Evolutionary conservation across 2,797 vertebrate species (phyloP).

Genomic region (Smutsia temminckii): DNA sequence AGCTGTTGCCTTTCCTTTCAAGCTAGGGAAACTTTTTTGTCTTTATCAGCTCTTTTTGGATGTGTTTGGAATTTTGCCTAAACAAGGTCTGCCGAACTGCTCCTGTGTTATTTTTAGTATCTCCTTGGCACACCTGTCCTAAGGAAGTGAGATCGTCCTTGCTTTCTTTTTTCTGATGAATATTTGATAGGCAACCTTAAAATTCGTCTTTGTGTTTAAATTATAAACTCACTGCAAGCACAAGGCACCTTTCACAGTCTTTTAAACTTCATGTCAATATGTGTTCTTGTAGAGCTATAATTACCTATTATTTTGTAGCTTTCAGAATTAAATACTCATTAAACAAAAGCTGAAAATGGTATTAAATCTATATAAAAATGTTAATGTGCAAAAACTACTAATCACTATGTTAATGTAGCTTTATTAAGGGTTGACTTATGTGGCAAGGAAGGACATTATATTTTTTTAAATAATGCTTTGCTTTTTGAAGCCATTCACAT

Average conservation of each 20-base stretch:
- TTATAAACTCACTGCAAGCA: conserved; percentile 74
- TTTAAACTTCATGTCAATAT: conserved; percentile 75
- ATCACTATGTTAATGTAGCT: conserved; percentile 54
- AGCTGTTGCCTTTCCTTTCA: not conserved
- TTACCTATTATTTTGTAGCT: conserved; percentile 73
- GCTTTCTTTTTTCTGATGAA: conserved; percentile 68
- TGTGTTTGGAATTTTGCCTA: conserved; percentile 66
- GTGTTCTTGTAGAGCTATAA: conserved; percentile 73
- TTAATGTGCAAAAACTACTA: conserved; percentile 54
- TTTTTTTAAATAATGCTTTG: conserved; percentile 32
- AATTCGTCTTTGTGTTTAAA: conserved; percentile 76
- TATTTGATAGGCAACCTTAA: conserved; percentile 77
- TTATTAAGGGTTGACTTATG: conserved; percentile 8
- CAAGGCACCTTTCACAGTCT: conserved; percentile 72
- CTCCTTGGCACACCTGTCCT: conserved; percentile 61
- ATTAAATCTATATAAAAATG: conserved; percentile 65
- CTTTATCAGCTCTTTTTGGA: not conserved
- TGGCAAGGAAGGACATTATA: conserved; percentile 35
- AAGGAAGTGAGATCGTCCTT: conserved; percentile 57
- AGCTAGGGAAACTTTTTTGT: not conserved
- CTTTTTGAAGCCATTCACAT: conserved; percentile 39
- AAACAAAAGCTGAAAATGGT: conserved; percentile 74
- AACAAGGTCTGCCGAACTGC: conserved; percentile 61
- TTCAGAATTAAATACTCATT: conserved; percentile 78
- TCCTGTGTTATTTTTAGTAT: conserved; percentile 71